These are phyloP conservation scores for Trachymyrmex cornetzi DNA, from an alignment of 1,140 invertebrate species.

Conservation along the genomic window DNA sequence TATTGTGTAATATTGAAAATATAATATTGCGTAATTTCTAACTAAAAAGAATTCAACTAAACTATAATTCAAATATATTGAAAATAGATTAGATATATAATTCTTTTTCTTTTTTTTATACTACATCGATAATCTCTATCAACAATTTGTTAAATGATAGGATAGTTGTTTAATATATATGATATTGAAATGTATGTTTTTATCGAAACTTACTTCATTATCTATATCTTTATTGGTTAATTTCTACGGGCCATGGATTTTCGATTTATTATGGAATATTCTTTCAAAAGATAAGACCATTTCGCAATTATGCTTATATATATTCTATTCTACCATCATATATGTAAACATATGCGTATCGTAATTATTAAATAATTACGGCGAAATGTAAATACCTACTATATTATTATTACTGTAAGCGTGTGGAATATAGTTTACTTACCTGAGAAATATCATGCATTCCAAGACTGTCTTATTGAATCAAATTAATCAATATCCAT, in stretches of 20 bases:
- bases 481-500: background rate
- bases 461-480: background rate
- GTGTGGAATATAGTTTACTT: conserved; percentile 56
- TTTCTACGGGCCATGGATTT: background rate
- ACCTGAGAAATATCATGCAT: background rate
- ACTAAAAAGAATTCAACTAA: background rate
- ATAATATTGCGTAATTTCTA: background rate
- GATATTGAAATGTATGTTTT: conserved; percentile 1
- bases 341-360: conserved; percentile 34
- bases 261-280: background rate
- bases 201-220: background rate
- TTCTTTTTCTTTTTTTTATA: conserved; percentile 1
- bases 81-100: background rate
- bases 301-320: conserved; percentile 12
- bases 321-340: conserved; percentile 13
- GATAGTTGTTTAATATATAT: conserved; percentile 9
- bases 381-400: conserved; percentile 30
- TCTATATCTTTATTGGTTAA: background rate
- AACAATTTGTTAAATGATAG: background rate
- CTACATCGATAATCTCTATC: background rate
- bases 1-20: background rate
- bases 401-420: conserved; percentile 40
- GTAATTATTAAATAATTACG: conserved; percentile 22
- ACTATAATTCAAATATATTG: conserved; percentile 1
- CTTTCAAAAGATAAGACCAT: background rate